A percentile compares a stretch with the other conserved stretches of the same genome.
phyloP scores from a whole-genome alignment of 2,888 invertebrate species.

The Ctena decussata region DNA sequence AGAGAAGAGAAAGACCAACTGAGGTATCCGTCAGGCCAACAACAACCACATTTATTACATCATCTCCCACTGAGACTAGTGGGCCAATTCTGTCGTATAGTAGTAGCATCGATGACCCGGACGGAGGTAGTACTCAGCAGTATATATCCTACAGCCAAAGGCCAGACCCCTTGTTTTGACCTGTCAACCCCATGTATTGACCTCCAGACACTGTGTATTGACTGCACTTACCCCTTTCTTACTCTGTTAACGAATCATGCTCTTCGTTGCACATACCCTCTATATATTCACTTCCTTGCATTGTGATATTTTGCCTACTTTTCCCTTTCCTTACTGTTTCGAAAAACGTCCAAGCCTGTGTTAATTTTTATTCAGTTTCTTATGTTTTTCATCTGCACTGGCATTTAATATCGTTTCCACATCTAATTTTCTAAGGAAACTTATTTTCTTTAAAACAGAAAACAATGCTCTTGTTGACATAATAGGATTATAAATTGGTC shows the following conservation, averaged over 20 bases:
- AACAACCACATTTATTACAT: conserved; percentile 67
- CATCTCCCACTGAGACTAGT: conserved; percentile 56
- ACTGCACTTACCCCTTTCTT: not conserved
- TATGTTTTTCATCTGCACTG: not conserved
- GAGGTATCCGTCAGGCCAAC: conserved; percentile 78
- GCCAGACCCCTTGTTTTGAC: conserved; percentile 4
- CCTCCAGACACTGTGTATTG: not conserved
- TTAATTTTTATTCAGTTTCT: not conserved
- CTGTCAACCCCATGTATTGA: conserved; percentile 15
- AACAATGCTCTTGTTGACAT: too few relatives aligned
- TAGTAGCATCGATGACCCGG: conserved; percentile 81
- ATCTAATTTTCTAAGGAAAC: too few relatives aligned
- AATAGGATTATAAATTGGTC: too few relatives aligned
- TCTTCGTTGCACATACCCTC: not conserved
- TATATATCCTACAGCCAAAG: conserved; percentile 56
- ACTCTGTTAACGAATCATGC: not conserved
- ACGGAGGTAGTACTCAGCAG: conserved; percentile 59
- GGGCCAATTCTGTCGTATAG: conserved; percentile 77
- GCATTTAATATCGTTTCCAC: too few relatives aligned
- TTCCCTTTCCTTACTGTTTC: too few relatives aligned
- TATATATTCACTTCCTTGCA: not conserved
- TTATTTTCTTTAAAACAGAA: too few relatives aligned
- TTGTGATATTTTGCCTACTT: too few relatives aligned
- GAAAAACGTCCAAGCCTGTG: too few relatives aligned
- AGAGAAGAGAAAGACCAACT: conserved; percentile 68